Evolutionary conservation across 2,797 vertebrate species (phyloP), one percentile per base, ranked within the genome.

Genomic region (Scleropages formosus): DNA sequence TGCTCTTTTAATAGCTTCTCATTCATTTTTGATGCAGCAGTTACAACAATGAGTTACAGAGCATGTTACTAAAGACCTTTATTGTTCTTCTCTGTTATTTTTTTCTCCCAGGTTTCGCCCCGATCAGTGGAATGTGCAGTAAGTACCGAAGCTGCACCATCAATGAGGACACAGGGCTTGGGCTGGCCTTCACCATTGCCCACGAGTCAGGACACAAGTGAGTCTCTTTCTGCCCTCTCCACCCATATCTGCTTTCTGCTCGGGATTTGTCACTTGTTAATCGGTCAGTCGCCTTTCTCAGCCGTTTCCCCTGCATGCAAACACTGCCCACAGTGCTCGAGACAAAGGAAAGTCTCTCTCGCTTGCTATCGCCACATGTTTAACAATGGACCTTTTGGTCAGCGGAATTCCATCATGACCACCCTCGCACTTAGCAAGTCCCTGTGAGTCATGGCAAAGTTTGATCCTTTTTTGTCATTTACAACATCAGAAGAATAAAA

Each of bases 181-280:
- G 95, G 31, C 85, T 97, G 80, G 95, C 95, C 0, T 96, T 97
- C 87, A 97, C 95, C 78, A 94, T 97, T 10, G 95, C 95, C 12
- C 95, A 96, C 13, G 95, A 97, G 85, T 96, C 95, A 10, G 95
- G 95, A 82, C 95, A 97, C 89, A 97, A 96, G 95, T 97, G 91
- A 92, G 92, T 81, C n/a, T 46, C 27, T 15, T 77, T 56, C 49
- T 24, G 15, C 24, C 39, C 15, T 15, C 22, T 49, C 26, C 39
- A 69, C 39, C 26, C 8, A 53, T 20, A 39, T 68, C n/a, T 66
- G 51, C 4, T 18, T 18, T 31, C 61, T 26, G 12, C 26, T 15
- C 27, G 31, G 64, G 16, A 44, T 44, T 44, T 69, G 22, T 8
- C 15, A 49, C 47, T 67, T n/a, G 4, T 10, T 69, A 51, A 10